Percentiles rank a stretch among this genome's conserved stretches.
Evolutionary conservation across 2,888 invertebrate genomes (phyloP).

Genomic region (Megaustenia siamemsis): DNA sequence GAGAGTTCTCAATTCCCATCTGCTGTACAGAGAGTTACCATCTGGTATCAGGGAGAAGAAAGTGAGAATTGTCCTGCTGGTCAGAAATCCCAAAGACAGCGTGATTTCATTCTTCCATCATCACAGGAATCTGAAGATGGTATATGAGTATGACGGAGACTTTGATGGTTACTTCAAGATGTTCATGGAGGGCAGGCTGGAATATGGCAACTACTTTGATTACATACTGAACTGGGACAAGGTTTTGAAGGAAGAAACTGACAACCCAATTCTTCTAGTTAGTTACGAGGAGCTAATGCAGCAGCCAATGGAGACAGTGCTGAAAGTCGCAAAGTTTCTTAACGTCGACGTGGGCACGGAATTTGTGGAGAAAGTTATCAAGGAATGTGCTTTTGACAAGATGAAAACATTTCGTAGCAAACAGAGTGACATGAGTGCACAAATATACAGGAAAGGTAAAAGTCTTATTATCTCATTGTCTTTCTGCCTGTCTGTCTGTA

Average conservation of each 20-base stretch:
- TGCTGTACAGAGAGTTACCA: slow-evolving; percentile 35
- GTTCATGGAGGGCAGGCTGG: slow-evolving; percentile 46
- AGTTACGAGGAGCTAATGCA: slow-evolving; percentile 33
- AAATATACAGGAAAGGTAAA: slow-evolving; percentile 39
- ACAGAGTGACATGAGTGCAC: not conserved
- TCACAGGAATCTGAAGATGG: slow-evolving; percentile 1
- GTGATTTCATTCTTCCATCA: slow-evolving; percentile 50
- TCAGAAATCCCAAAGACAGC: slow-evolving; percentile 49
- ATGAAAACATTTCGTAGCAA: slow-evolving; percentile 13
- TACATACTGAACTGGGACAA: slow-evolving; percentile 43
- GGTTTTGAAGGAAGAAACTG: not conserved
- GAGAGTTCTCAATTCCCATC: slow-evolving; percentile 42
- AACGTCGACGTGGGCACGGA: not conserved
- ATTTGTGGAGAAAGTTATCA: slow-evolving; percentile 14
- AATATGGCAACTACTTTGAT: slow-evolving; percentile 39
- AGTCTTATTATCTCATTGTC: not conserved
- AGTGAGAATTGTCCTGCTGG: slow-evolving; percentile 36
- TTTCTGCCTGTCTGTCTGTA: too few species aligned
- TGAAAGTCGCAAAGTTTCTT: slow-evolving; percentile 35
- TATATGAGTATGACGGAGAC: slow-evolving; percentile 34
- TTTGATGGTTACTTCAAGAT: slow-evolving; percentile 36
- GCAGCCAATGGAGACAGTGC: not conserved
- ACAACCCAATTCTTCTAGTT: slow-evolving; percentile 33
- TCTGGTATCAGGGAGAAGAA: slow-evolving; percentile 26
- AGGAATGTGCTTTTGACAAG: slow-evolving; percentile 26